These are phyloP conservation scores for Sander vitreus DNA, from an alignment of 2,113 vertebrate species.

Conservation along the genomic window DNA sequence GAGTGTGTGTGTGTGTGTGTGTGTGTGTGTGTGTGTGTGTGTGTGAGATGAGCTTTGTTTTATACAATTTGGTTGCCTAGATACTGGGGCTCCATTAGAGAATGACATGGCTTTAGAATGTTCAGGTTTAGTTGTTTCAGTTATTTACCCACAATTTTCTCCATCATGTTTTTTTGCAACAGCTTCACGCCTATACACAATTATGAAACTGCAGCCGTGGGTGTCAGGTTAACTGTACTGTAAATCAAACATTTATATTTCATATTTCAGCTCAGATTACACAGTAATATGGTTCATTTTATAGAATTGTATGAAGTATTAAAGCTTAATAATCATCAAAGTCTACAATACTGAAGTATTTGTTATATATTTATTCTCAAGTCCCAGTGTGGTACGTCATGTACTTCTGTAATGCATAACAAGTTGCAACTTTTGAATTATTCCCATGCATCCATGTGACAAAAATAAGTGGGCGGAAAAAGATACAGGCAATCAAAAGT, in stretches of 20 bases:
- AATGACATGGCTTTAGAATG: slow-evolving; percentile 26
- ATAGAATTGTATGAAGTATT: neutral
- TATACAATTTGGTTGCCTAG: slow-evolving; percentile 67
- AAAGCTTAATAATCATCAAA: neutral
- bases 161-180: neutral
- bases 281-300: neutral
- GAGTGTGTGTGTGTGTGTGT: too few species aligned
- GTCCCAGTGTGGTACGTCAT: neutral
- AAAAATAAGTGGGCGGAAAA: neutral
- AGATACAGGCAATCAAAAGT: slow-evolving; percentile 5
- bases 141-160: slow-evolving; percentile 29
- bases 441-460: neutral
- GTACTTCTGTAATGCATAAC: neutral
- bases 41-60: slow-evolving; percentile 16
- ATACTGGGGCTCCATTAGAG: slow-evolving; percentile 46
- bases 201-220: neutral
- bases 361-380: neutral
- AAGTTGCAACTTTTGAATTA: neutral
- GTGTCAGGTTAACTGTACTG: neutral
- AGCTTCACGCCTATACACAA: neutral
- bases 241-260: neutral
- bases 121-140: slow-evolving; percentile 44
- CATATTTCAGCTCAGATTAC: neutral
- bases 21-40: too few species aligned
- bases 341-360: neutral